phyloP scores from a whole-genome alignment of 2,113 vertebrate genomes.

The Oceanites oceanicus region DNA sequence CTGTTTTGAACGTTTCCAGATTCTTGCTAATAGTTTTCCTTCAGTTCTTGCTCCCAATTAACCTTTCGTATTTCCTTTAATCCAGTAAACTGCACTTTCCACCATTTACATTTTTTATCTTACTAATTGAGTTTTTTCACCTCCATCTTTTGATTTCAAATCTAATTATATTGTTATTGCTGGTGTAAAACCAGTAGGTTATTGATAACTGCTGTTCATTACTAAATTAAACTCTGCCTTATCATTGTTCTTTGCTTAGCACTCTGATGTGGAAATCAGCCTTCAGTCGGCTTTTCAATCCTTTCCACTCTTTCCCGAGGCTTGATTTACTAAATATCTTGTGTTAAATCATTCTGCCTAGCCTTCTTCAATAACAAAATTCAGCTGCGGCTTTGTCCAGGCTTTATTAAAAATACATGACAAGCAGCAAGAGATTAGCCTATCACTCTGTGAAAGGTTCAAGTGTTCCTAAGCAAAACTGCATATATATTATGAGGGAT shows the following conservation, averaged over 20 bases:
- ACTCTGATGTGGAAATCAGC: neutral
- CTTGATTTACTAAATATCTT: neutral
- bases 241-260: constrained; percentile 4
- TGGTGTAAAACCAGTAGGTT: constrained; percentile 56
- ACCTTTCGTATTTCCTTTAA: constrained; percentile 65
- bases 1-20: constrained; percentile 25
- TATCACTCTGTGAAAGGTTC: neutral
- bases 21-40: constrained; percentile 43
- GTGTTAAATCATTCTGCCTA: neutral
- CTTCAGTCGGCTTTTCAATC: neutral
- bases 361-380: neutral
- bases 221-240: constrained; percentile 40
- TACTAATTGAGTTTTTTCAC: constrained; percentile 66
- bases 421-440: neutral
- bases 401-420: constrained; percentile 9
- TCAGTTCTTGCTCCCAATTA: constrained; percentile 73
- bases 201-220: constrained; percentile 64
- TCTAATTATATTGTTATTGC: constrained; percentile 69
- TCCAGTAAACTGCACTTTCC: constrained; percentile 22
- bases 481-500: fast-evolving
- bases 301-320: neutral
- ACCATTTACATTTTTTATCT: constrained; percentile 55
- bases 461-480: neutral
- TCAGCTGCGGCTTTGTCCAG: neutral
- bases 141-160: constrained; percentile 62